Evolutionary conservation across 1,140 invertebrate species (phyloP), one percentile per base, ranked within the genome.

Genomic region (Bombus picipes): DNA sequence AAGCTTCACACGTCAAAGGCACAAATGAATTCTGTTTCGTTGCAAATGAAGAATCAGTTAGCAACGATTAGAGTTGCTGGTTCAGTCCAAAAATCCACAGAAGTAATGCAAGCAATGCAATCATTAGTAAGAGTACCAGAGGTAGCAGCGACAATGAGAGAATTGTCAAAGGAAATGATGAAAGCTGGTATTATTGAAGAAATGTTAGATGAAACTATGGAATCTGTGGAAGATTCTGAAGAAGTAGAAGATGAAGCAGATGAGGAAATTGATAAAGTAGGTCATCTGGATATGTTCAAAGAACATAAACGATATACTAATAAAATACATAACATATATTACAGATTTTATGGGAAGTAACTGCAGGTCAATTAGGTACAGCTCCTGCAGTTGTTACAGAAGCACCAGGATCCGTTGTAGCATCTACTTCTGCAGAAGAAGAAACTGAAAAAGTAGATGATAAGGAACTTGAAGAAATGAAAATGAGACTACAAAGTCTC

Each of bases 121-220:
- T 96, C 97, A 57, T 94, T 99, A 15, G 95, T 99, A 0, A 97
- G 97, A 91, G 96, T 99, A 10, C 98, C 98, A 0, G 99, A 99
- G 95, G 97, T 99, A 34, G 98, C 98, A 4, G 97, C 97, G 32
- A 99, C 98, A 0, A 99, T 99, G 99, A 97, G 98, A 92, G 99
- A 99, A 90, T 96, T 99, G 95, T 99, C 99, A 0, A 99, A 98
- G 95, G 99, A 99, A 96, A 99, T 99, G 99, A 99, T 99, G 98
- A 98, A 98, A 95, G 98, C 99, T 12, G 99, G 99, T n/a, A 99
- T 90, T 37, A 90, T 90, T 1, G 89, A 90, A 53, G 89, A 90
- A 47, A 99, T 99, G 99, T 95, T 99, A 66, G 99, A 99, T 90
- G 99, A 99, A 94, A 99, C 99, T 47, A 97, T 99, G 97, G 98